Evolutionary conservation across 2,113 vertebrate genomes (phyloP).

Genomic region (Gallinago undulata): DNA sequence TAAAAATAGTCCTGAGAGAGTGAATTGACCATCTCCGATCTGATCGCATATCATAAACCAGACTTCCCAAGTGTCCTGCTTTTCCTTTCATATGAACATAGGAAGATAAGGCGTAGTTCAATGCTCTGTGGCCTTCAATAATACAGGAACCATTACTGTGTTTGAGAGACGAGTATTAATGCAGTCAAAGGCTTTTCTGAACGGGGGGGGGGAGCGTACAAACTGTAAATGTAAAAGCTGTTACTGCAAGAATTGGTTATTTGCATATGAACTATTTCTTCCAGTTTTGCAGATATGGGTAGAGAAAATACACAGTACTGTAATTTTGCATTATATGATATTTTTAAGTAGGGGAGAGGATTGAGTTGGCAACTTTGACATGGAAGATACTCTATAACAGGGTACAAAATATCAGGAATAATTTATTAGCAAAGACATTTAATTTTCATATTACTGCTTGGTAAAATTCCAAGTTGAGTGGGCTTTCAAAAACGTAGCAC

Average conservation of each 20-base stretch:
- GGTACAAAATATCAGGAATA: constrained; percentile 68
- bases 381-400: constrained; percentile 57
- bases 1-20: not conserved
- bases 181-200: constrained; percentile 50
- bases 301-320: constrained; percentile 56
- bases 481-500: constrained; percentile 41
- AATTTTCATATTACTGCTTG: constrained; percentile 10
- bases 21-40: constrained; percentile 24
- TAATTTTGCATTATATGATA: constrained; percentile 49
- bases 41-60: constrained; percentile 32
- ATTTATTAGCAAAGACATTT: constrained; percentile 55
- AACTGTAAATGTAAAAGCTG: constrained; percentile 8
- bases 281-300: constrained; percentile 55
- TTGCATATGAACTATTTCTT: constrained; percentile 45
- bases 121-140: constrained; percentile 78
- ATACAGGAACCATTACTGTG: constrained; percentile 49
- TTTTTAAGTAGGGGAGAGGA: constrained; percentile 58
- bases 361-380: constrained; percentile 1
- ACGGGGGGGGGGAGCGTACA: not conserved
- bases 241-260: constrained; percentile 42
- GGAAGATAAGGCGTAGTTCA: constrained; percentile 43
- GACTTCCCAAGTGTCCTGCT: constrained; percentile 73
- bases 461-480: constrained; percentile 23
- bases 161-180: constrained; percentile 39
- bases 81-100: constrained; percentile 30